Evolutionary conservation across 2,113 vertebrate genomes (phyloP).

Genomic region (Microcebus murinus): DNA sequence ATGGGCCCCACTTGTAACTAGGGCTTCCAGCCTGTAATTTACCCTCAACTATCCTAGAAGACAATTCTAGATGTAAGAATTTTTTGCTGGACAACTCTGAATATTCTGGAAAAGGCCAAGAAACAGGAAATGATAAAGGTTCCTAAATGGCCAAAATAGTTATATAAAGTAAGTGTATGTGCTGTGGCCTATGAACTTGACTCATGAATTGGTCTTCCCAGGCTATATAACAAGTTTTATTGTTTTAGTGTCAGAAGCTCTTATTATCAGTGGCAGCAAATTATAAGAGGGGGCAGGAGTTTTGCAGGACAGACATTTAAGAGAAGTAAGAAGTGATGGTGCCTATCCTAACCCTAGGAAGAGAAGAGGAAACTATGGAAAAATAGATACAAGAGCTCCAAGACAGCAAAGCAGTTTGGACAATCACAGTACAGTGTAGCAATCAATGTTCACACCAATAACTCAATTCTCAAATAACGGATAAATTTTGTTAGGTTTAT

Average conservation of each 20-base stretch:
- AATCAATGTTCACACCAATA: background rate
- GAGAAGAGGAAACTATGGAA: background rate
- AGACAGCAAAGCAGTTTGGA: constrained; percentile 13
- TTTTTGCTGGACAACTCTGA: background rate
- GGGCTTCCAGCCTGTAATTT: background rate
- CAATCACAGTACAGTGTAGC: background rate
- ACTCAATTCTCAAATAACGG: background rate
- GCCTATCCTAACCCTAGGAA: background rate
- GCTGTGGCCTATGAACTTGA: background rate
- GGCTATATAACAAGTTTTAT: background rate
- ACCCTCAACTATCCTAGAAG: background rate
- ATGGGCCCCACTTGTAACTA: background rate
- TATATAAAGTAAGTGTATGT: background rate
- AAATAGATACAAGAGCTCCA: background rate
- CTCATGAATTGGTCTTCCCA: background rate
- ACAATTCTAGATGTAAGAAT: background rate
- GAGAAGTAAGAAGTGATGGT: background rate
- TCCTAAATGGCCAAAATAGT: background rate
- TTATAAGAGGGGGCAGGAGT: background rate
- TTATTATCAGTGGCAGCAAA: background rate
- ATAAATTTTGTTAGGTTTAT: background rate
- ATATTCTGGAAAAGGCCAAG: background rate
- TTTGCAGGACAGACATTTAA: constrained; percentile 17
- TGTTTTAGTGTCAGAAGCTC: constrained; percentile 35
- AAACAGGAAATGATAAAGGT: background rate